phyloP scores from a whole-genome alignment of 2,888 invertebrate species.

The Volucella inflata region DNA sequence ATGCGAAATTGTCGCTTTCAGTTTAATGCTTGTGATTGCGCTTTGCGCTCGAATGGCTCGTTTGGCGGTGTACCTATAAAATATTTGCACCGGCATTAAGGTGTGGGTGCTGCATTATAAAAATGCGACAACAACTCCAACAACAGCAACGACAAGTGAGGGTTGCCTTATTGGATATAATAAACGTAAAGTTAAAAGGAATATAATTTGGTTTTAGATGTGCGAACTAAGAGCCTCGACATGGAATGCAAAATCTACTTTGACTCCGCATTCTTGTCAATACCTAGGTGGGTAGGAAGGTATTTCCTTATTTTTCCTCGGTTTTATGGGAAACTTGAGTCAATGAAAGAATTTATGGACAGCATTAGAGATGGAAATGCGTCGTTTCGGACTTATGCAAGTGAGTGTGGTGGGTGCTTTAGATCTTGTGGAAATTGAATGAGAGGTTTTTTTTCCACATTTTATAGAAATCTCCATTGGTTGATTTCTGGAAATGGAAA shows the following conservation, averaged over 20 bases:
- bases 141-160: slow-evolving; percentile 5
- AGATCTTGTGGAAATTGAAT: slow-evolving; percentile 6
- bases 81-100: slow-evolving; percentile 47
- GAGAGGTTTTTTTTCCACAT: not conserved
- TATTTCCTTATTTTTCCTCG: not conserved
- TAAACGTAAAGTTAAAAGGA: slow-evolving; percentile 69
- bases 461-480: slow-evolving; percentile 7
- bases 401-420: slow-evolving; percentile 1
- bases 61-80: slow-evolving; percentile 56
- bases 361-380: slow-evolving; percentile 31
- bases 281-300: not conserved
- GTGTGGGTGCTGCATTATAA: slow-evolving; percentile 42
- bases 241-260: slow-evolving; percentile 11
- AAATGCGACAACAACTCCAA: not conserved
- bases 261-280: not conserved
- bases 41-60: slow-evolving; percentile 56
- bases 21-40: slow-evolving; percentile 65
- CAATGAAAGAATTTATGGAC: slow-evolving; percentile 33
- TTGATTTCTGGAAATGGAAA: not conserved
- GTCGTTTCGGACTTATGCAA: slow-evolving; percentile 14
- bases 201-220: slow-evolving; percentile 60
- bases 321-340: slow-evolving; percentile 21
- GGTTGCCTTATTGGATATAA: slow-evolving; percentile 58
- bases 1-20: slow-evolving; percentile 72
- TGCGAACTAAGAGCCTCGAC: not conserved